Evolutionary conservation across 37 sponge, comb jelly and placozoan genomes (phyloP), one percentile per base, ranked within the genome.

Genomic region (Mnemiopsis leidyi): DNA sequence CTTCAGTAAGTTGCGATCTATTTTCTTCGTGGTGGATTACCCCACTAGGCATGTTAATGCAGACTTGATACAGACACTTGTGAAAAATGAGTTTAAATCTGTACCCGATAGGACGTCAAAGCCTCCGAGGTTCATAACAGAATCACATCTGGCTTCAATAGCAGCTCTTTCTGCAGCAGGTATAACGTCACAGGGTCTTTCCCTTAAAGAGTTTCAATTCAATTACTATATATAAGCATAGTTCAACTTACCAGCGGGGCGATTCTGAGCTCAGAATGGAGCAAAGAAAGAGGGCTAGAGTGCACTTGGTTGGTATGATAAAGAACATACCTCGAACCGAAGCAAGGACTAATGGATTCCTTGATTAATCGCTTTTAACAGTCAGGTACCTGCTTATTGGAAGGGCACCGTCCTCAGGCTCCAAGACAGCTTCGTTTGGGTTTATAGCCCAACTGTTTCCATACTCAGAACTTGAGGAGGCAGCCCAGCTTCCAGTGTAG

Each of bases 381-480:
- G n/a, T n/a, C 13, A 48, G 61, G 13, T 48, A 48, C 61, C 61
- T 48, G 13, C 13, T 7, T 3, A 71, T 71, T 23, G 75, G 30
- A 5, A 71, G 75, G 30, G 75, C 25, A 71, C 75, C 75, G 20
- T 71, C 75, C 75, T 71, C 75, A 23, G 75, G 75, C n/a, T 71
- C 75, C 30, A 71, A 7, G 7, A 28, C 30, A 7, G 25, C 30
- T 7, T 5, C n/a, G 20, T 71, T 18, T 18, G 61, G 61, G 20
- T 28, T 25, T 23, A 71, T 18, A 28, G 75, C 75, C 75, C 75
- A 71, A 71, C 75, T 71, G 75, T 71, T 71, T 3, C 75, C 75
- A 18, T 23, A 71, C 30, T 71, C 75, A 18, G 75, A n/a, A 28
- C 30, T 29, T 13, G 25, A 29, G n/a, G 25, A 13, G 5, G 75